Base-by-base conservation (phyloP, 2,113 vertebrate genomes). In the Hiodon alosoides region DNA sequence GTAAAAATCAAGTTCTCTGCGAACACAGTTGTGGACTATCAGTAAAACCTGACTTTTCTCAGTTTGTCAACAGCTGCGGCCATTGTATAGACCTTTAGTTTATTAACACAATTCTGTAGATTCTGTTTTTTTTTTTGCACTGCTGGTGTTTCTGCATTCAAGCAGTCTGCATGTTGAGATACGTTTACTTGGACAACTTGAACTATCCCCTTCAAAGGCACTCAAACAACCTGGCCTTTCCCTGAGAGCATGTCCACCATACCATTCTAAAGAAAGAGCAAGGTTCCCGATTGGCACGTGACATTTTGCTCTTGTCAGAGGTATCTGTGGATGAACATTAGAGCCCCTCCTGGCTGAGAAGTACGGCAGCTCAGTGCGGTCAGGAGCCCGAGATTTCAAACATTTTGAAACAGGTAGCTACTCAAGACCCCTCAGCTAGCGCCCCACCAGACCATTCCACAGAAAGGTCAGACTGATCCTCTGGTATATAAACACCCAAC, bases 161-260 rank as follows among this genome's bases (percentile, higher is more conserved):
- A 76, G 80, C 81, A 86, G 83, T 75, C 85, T 79, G 75, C 59
- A 7, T 65, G 69, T 77, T 71, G 69, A 67, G 80, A 81, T 81
- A 72, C 76, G 60, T 75, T 79, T 69, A 74, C 80, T 85, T 81
- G 52, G 79, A 88, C 88, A 88, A 89, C 86, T 71, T 57, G 59
- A 78, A 53, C 55, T 68, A 16, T 78, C 72, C 52, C 69, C 69
- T 69, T 70, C 72, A 59, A 62, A 78, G 57, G 81, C 16, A 61
- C 52, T 79, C 77, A 81, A 82, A 80, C 76, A 72, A 48, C 52
- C 11, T 65, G 52, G 62, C 51, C 46, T 46, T 64, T 76, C 61
- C 76, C 14, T 73, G 65, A 31, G 51, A 62, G 10, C 50, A 64
- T 55, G 14, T 73, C n/a, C 58, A 14, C 65, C 61, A 13, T 14